A percentile compares a stretch with the other conserved stretches of the same genome.
phyloP scores from a whole-genome alignment of 2,888 invertebrate species.

The Microctonus hyperodae region DNA sequence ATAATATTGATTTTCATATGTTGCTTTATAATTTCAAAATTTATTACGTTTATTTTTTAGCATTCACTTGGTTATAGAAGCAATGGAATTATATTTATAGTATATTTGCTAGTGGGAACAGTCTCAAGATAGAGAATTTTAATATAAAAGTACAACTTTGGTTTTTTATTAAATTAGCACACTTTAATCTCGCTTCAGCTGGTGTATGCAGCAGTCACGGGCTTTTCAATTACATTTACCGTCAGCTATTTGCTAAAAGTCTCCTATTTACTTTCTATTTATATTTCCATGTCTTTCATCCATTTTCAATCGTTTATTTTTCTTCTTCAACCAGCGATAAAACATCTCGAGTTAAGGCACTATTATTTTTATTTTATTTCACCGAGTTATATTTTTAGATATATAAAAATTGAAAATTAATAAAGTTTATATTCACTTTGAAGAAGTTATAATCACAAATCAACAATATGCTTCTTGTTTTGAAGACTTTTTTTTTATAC shows the following conservation, averaged over 20 bases:
- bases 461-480: too few relatives aligned
- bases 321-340: too few relatives aligned
- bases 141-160: slow-evolving; percentile 37
- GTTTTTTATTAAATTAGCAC: slow-evolving; percentile 37
- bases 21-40: background rate
- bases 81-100: background rate
- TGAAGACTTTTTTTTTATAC: too few relatives aligned
- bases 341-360: too few relatives aligned
- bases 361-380: too few relatives aligned
- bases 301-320: too few relatives aligned
- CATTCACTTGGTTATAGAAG: too few relatives aligned
- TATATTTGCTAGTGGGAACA: background rate
- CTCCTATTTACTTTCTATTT: background rate
- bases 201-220: slow-evolving; percentile 8
- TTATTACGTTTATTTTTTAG: background rate
- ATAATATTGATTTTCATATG: background rate
- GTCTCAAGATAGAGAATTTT: slow-evolving; percentile 22
- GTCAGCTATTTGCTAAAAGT: background rate
- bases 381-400: too few relatives aligned
- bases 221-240: slow-evolving; percentile 33
- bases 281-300: too few relatives aligned
- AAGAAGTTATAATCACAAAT: too few relatives aligned
- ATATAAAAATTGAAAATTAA: too few relatives aligned
- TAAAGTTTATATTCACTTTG: too few relatives aligned
- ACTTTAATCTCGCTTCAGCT: slow-evolving; percentile 35